A percentile compares a stretch with the other conserved stretches of the same genome.
phyloP scores from a whole-genome alignment of 2,888 invertebrate species.

The Hedychridium roseum region DNA sequence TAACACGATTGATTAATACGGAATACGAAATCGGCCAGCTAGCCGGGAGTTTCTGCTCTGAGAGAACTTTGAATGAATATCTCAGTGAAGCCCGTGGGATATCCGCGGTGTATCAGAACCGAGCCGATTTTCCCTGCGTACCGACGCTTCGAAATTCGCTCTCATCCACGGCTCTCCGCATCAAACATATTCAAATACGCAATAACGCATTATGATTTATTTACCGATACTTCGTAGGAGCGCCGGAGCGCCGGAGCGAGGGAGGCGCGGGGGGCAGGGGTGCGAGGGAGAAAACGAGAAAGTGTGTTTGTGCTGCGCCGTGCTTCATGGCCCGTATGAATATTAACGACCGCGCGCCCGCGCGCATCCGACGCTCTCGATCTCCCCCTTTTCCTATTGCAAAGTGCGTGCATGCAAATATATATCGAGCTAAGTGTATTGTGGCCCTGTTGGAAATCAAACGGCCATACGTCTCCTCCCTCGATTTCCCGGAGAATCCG shows the following conservation, averaged over 20 bases:
- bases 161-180: constrained; percentile 27
- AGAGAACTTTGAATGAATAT: no score
- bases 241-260: constrained; percentile 24
- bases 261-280: constrained; percentile 10
- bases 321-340: constrained; percentile 52
- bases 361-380: constrained; percentile 17
- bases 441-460: constrained; percentile 43
- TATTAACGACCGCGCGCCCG: constrained; percentile 48
- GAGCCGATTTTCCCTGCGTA: no score
- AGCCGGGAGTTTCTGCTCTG: no score
- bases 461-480: constrained; percentile 28
- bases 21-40: no score
- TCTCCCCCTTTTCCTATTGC: constrained; percentile 25
- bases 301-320: constrained; percentile 28
- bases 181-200: constrained; percentile 57
- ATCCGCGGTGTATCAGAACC: no score
- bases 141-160: background rate
- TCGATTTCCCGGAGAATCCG: constrained; percentile 24
- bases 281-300: constrained; percentile 18
- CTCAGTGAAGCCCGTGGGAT: no score
- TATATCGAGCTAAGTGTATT: constrained; percentile 47
- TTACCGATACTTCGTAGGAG: constrained; percentile 55
- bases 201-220: constrained; percentile 56
- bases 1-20: no score
- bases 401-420: constrained; percentile 43